Conservation (phyloP, 2,797 vertebrate genomes). For the Neopelma chrysocephalum region DNA sequence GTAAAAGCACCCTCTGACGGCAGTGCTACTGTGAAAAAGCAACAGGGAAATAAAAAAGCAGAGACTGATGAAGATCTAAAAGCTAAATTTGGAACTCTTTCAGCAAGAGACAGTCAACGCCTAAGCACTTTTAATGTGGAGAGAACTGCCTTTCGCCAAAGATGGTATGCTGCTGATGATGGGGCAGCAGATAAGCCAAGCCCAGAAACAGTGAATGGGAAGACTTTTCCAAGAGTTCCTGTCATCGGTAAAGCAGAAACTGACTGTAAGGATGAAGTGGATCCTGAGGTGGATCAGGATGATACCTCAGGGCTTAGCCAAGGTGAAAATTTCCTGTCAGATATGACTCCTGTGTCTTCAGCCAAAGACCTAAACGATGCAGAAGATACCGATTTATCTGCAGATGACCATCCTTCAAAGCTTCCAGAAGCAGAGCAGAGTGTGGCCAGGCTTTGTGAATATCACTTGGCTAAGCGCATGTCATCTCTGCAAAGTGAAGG, state of each 20-base stretch:
- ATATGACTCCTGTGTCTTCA: constrained; percentile 78
- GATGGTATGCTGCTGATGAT: constrained; percentile 84
- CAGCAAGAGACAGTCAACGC: constrained; percentile 86
- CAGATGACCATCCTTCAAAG: constrained; percentile 83
- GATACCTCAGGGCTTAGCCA: constrained; percentile 73
- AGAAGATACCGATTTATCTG: constrained; percentile 75
- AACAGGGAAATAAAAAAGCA: constrained; percentile 74
- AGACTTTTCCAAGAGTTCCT: constrained; percentile 79
- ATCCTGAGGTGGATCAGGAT: constrained; percentile 75
- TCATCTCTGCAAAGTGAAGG: constrained; percentile 93
- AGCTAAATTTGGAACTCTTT: constrained; percentile 87
- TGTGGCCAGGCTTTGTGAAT: constrained; percentile 85
- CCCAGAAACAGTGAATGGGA: constrained; percentile 78
- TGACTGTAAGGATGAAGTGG: constrained; percentile 79
- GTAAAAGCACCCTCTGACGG: constrained; percentile 75
- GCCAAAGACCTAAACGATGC: constrained; percentile 81
- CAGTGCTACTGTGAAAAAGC: constrained; percentile 80
- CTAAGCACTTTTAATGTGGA: constrained; percentile 91
- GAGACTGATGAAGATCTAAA: constrained; percentile 83
- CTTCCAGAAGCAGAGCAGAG: constrained; percentile 83
- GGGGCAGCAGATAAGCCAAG: constrained; percentile 83
- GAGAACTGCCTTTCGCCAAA: constrained; percentile 90
- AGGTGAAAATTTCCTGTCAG: constrained; percentile 81
- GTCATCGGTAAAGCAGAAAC: constrained; percentile 79
- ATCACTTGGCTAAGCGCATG: constrained; percentile 93